Percentiles rank a stretch among this genome's conserved stretches.
These are phyloP conservation scores for Coregonus sp. DNA, from an alignment of 2,797 vertebrate genomes.

Conservation along the genomic window DNA sequence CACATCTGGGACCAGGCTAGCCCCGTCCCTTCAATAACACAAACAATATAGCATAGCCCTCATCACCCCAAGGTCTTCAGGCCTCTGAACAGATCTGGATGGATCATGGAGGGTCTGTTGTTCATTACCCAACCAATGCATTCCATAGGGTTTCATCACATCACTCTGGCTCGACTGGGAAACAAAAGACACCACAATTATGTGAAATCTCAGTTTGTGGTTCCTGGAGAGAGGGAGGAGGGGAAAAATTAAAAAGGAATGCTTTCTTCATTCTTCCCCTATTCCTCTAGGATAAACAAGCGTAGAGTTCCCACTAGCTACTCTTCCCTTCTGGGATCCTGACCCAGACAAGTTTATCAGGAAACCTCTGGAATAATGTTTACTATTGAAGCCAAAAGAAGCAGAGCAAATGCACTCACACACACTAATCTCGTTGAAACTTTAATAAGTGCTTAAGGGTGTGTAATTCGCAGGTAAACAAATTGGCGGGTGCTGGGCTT, in stretches of 20 bases:
- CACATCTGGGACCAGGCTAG: too few relatives aligned
- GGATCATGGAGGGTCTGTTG: slow-evolving; percentile 12
- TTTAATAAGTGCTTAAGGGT: slow-evolving; percentile 33
- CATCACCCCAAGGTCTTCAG: too few relatives aligned
- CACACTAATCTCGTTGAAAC: slow-evolving; percentile 38
- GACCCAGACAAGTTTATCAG: slow-evolving; percentile 15
- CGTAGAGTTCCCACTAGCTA: neutral
- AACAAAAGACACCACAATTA: slow-evolving; percentile 37
- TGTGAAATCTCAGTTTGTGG: slow-evolving; percentile 46
- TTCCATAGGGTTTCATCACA: slow-evolving; percentile 36
- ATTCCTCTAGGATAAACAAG: slow-evolving; percentile 33
- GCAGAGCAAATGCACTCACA: neutral
- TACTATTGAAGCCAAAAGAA: slow-evolving; percentile 8
- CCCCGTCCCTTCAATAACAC: too few relatives aligned
- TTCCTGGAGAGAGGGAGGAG: slow-evolving; percentile 18
- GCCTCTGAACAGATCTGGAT: neutral
- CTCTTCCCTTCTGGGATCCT: slow-evolving; percentile 3
- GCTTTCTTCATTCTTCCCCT: slow-evolving; percentile 12
- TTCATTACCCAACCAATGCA: slow-evolving; percentile 12
- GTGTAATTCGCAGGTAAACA: slow-evolving; percentile 49
- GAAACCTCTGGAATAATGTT: neutral
- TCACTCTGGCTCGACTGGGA: slow-evolving; percentile 22
- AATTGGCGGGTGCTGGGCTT: slow-evolving; percentile 45
- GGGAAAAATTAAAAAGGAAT: neutral
- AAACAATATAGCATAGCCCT: too few relatives aligned